Base-by-base conservation (phyloP, 2,888 invertebrate species). In the Carcina quercana region DNA sequence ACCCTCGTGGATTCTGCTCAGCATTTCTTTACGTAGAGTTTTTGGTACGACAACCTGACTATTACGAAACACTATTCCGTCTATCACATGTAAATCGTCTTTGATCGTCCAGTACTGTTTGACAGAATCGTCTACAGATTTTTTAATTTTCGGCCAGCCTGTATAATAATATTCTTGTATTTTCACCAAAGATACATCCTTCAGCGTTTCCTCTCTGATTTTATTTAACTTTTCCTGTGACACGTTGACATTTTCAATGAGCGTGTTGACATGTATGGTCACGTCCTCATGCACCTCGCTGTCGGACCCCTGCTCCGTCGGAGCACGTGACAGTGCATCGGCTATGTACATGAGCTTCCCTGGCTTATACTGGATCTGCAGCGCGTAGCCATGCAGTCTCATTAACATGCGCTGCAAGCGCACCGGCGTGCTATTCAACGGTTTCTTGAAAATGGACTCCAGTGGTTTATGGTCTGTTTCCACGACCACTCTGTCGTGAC, bases 341-440 rank as follows among this genome's bases (percentile, higher is more conserved):
- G 53, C 38, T 5, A 55, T 33, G 32, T 38, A 53, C 48, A 55
- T 48, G 28, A 48, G 45, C 28, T 50, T 53, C 0, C 53, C 51
- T 0, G 52, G 47, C 5, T 17, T 40, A 34, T 56, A 52, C 1
- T 15, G 13, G 3, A 54, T 42, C 6, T 30, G 34, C n/a, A 50
- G 33, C 32, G 45, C 42, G 29, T 50, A 53, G 1, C 32, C 27
- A 21, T 51, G 52, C 3, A 49, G 25, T 2, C 47, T 26, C 1
- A 55, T 13, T 37, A 50, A 41, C 50, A 52, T 50, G 1, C 51
- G 28, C 14, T 51, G 50, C n/a, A 56, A 28, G 1, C 53, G 28
- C 1, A 40, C 40, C 0, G 52, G 50, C 1, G 43, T 35, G 2
- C 38, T 30, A 5, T 30, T 31, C 2, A 53, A 28, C 1, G 47